Percentiles rank a stretch among this genome's conserved stretches.
These are phyloP conservation scores for Cyrtonyx montezumae DNA, from an alignment of 2,113 vertebrate genomes.

Conservation along the genomic window DNA sequence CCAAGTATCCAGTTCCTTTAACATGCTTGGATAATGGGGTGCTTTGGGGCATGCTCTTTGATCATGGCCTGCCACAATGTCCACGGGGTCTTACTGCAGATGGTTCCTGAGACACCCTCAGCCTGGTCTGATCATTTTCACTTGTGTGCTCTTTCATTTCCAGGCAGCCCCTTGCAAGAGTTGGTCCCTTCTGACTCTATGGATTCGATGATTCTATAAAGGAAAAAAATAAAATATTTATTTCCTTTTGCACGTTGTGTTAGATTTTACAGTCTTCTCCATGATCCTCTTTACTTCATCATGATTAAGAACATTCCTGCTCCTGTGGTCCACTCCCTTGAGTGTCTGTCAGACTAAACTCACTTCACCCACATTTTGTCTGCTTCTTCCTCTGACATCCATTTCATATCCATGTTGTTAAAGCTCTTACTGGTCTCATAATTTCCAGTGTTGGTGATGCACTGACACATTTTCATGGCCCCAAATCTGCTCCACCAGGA, in stretches of 20 bases:
- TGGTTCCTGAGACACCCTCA: neutral
- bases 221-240: neutral
- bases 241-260: neutral
- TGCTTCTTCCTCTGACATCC: neutral
- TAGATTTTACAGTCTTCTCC: neutral
- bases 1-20: neutral
- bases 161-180: neutral
- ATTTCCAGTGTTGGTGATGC: neutral
- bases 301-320: neutral
- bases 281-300: neutral
- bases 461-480: neutral
- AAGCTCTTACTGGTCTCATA: neutral
- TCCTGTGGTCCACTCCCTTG: neutral
- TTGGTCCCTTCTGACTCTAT: no score
- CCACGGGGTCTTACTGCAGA: neutral
- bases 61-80: neutral
- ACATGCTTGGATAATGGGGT: neutral
- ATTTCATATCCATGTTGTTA: neutral
- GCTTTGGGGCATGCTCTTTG: neutral
- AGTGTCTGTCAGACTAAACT: neutral
- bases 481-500: neutral
- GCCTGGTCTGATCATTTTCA: neutral
- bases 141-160: neutral
- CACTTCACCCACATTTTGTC: neutral
- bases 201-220: neutral